A percentile compares a stretch with the other conserved stretches of the same genome.
These are phyloP conservation scores for Agrilus cyanescens DNA, from an alignment of 2,888 invertebrate species.

Conservation along the genomic window DNA sequence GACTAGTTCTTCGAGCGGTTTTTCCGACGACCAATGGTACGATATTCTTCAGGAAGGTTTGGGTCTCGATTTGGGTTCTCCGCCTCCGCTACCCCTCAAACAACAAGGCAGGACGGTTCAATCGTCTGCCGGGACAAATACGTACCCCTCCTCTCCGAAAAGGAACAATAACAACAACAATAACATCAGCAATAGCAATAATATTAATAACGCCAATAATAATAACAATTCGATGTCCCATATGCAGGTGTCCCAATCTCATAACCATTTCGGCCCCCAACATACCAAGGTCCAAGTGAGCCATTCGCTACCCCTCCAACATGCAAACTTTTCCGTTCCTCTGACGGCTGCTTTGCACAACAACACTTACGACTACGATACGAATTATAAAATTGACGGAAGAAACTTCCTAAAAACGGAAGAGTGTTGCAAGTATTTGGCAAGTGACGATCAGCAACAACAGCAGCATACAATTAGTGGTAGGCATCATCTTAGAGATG, in stretches of 20 bases:
- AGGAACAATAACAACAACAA: slow-evolving; percentile 24
- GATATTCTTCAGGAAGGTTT: slow-evolving; percentile 39
- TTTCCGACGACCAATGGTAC: slow-evolving; percentile 56
- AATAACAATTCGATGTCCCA: slow-evolving; percentile 16
- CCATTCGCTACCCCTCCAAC: slow-evolving; percentile 35
- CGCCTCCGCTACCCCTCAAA: slow-evolving; percentile 44
- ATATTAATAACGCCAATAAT: neutral
- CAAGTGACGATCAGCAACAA: neutral
- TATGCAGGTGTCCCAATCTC: slow-evolving; percentile 26
- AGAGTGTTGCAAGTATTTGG: slow-evolving; percentile 2
- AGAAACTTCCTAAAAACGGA: slow-evolving; percentile 25
- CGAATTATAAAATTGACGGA: slow-evolving; percentile 28
- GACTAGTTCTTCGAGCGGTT: slow-evolving; percentile 51
- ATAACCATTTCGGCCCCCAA: slow-evolving; percentile 30
- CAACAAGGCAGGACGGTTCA: slow-evolving; percentile 11
- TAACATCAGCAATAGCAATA: neutral
- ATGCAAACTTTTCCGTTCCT: slow-evolving; percentile 32
- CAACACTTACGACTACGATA: slow-evolving; percentile 30
- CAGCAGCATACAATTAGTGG: too few relatives aligned
- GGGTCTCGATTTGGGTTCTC: slow-evolving; percentile 37
- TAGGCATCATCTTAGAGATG: neutral
- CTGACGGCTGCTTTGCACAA: slow-evolving; percentile 32
- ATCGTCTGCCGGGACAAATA: slow-evolving; percentile 22
- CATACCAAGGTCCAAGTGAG: slow-evolving; percentile 35
- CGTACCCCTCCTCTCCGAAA: slow-evolving; percentile 33